Percentiles rank a stretch among this genome's conserved stretches.
Conservation (phyloP, 1,140 invertebrate species). For the Drosophila varians region DNA sequence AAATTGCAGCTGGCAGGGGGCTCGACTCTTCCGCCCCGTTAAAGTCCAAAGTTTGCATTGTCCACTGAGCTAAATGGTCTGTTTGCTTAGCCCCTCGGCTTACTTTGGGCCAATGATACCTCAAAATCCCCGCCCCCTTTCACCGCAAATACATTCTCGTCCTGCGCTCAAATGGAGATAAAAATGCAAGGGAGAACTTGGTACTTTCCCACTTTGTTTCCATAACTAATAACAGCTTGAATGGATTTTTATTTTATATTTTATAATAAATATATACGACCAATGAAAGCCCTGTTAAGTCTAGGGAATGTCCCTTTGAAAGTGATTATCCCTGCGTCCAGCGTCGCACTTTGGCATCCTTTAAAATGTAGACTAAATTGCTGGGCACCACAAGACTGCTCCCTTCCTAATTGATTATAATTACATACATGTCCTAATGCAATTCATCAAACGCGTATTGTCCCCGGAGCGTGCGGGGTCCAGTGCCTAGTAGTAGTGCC, state of each 20-base stretch:
- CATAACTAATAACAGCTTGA: background rate
- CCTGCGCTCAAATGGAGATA: background rate
- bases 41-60: constrained; percentile 64
- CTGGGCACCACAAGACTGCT: constrained; percentile 10
- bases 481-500: background rate
- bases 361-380: constrained; percentile 25
- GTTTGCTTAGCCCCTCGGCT: constrained; percentile 54
- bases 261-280: background rate
- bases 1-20: constrained; percentile 57
- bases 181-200: constrained; percentile 1
- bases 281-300: background rate
- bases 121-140: constrained; percentile 8
- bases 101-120: constrained; percentile 45
- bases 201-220: background rate
- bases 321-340: background rate
- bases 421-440: constrained; percentile 56
- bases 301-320: background rate
- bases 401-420: constrained; percentile 53
- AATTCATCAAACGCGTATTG: constrained; percentile 57
- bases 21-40: constrained; percentile 63
- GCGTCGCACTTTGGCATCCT: background rate
- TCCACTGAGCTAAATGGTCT: constrained; percentile 62
- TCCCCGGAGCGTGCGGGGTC: constrained; percentile 5
- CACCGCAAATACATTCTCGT: background rate
- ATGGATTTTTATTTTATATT: background rate